These are phyloP conservation scores for Cairina moschata DNA, from an alignment of 2,113 vertebrate genomes.

Conservation along the genomic window DNA sequence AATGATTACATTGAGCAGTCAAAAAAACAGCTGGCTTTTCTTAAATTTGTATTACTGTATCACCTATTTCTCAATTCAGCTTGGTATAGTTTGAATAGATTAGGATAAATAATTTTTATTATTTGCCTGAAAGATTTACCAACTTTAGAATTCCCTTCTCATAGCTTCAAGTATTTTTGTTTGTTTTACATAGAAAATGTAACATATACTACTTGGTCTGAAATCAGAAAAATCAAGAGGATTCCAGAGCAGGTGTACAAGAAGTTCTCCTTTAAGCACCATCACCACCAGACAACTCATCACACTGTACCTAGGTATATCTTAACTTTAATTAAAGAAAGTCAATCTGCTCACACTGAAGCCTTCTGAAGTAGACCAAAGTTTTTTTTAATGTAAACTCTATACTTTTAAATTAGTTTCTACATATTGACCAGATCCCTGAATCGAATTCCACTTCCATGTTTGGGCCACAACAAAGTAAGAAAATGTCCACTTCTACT, in stretches of 20 bases:
- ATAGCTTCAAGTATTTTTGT: not conserved
- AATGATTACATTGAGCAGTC: not conserved
- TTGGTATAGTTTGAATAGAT: not conserved
- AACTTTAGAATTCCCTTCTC: not conserved
- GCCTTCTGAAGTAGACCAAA: not conserved
- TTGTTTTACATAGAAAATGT: not conserved
- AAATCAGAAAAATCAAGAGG: not conserved
- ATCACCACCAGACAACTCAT: not conserved
- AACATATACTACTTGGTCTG: not conserved
- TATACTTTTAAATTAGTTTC: not conserved
- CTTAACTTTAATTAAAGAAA: not conserved
- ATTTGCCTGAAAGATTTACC: not conserved
- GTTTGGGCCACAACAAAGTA: not conserved
- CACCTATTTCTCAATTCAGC: not conserved
- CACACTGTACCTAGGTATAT: not conserved
- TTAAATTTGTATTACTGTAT: not conserved
- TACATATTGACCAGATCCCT: not conserved
- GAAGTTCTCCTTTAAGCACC: not conserved
- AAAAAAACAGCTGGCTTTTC: not conserved
- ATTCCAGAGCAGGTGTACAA: not conserved
- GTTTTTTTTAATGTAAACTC: not conserved
- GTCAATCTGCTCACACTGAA: not conserved
- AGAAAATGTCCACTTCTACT: not conserved
- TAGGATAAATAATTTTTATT: not conserved
- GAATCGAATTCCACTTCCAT: slow-evolving; percentile 12